phyloP scores from a whole-genome alignment of 2,888 invertebrate species.

The Branchipolynoe longqiensis region DNA sequence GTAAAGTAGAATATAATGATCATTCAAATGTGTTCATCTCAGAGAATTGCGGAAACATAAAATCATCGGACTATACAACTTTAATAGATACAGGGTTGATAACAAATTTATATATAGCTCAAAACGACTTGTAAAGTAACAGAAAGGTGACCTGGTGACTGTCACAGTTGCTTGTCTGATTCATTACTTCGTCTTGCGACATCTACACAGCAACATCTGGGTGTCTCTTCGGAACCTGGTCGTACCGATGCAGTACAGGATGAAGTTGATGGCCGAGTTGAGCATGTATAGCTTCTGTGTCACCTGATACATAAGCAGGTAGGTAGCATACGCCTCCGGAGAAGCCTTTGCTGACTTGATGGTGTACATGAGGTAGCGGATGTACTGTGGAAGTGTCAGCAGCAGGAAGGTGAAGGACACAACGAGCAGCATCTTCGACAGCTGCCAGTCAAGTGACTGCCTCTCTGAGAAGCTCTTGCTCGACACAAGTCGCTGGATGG shows the following conservation, averaged over 20 bases:
- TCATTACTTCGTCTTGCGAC: background rate
- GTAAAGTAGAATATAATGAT: too few relatives aligned
- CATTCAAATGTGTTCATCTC: too few relatives aligned
- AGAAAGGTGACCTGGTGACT: too few relatives aligned
- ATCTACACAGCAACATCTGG: background rate
- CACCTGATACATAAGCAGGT: background rate
- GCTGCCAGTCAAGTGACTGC: background rate
- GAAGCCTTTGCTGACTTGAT: background rate
- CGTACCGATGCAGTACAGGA: slow-evolving; percentile 6
- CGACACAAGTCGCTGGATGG: background rate
- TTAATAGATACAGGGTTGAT: too few relatives aligned
- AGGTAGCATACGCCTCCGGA: background rate
- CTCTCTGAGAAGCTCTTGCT: background rate
- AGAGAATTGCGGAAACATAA: too few relatives aligned
- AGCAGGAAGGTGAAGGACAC: slow-evolving; percentile 12
- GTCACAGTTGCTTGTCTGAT: too few relatives aligned
- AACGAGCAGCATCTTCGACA: background rate
- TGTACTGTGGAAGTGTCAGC: slow-evolving; percentile 13
- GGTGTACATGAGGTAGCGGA: slow-evolving; percentile 9
- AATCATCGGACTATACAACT: too few relatives aligned
- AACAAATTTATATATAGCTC: too few relatives aligned
- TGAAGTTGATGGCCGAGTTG: background rate
- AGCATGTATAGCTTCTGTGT: slow-evolving; percentile 4
- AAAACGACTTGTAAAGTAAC: too few relatives aligned
- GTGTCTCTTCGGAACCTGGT: background rate